Percentiles rank a stretch among this genome's conserved stretches.
Conservation (phyloP, 1,140 invertebrate species). For the Drosophila santomea region DNA sequence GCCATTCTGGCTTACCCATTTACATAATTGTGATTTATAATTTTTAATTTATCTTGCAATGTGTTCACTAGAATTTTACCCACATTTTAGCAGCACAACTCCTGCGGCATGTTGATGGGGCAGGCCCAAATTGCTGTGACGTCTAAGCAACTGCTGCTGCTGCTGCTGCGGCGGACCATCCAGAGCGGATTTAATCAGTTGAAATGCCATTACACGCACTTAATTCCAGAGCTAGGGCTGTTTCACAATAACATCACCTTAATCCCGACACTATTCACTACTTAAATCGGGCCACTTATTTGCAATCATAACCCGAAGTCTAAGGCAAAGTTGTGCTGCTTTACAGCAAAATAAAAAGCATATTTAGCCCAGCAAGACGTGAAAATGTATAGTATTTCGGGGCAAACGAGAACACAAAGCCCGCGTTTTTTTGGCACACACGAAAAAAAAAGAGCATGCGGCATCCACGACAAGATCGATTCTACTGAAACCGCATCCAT, state of each 20-base stretch:
- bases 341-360: too few species aligned
- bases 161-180: constrained; percentile 49
- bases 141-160: constrained; percentile 30
- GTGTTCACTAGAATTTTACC: constrained; percentile 23
- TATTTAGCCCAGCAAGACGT: neutral
- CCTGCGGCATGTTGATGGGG: constrained; percentile 57
- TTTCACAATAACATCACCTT: neutral
- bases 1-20: too few species aligned
- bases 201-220: constrained; percentile 62
- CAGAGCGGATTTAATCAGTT: constrained; percentile 68
- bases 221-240: neutral
- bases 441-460: constrained; percentile 51
- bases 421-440: constrained; percentile 32
- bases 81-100: constrained; percentile 77
- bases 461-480: constrained; percentile 82
- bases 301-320: too few species aligned
- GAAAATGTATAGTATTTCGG: constrained; percentile 1
- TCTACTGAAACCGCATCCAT: constrained; percentile 71
- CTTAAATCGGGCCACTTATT: too few species aligned
- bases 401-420: neutral
- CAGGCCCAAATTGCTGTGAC: constrained; percentile 38
- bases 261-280: too few species aligned
- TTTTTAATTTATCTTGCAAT: neutral
- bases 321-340: too few species aligned
- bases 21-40: neutral